A percentile compares a stretch with the other conserved stretches of the same genome.
Evolutionary conservation across 2,113 vertebrate species (phyloP).

Genomic region (Eolophus roseicapilla): DNA sequence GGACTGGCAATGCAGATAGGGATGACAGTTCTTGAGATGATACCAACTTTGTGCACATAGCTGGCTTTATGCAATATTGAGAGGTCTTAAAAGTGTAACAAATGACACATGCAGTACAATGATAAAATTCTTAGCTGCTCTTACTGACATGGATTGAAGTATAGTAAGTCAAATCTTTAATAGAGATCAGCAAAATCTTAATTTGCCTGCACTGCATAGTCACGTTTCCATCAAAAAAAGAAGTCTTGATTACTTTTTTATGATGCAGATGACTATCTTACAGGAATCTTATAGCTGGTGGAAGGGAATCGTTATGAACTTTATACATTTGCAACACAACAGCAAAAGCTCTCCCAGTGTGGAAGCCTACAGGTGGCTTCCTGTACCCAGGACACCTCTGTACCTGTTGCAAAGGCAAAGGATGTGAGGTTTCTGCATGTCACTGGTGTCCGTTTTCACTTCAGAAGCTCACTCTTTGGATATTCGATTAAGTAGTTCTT

Average conservation of each 20-base stretch:
- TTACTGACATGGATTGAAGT: background rate
- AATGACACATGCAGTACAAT: rapidly evolving
- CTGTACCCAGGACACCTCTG: background rate
- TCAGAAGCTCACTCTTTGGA: background rate
- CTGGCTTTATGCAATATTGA: background rate
- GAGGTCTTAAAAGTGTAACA: background rate
- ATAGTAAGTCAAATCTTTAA: background rate
- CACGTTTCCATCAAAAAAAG: rapidly evolving
- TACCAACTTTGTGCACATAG: background rate
- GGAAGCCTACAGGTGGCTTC: background rate
- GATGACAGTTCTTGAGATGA: background rate
- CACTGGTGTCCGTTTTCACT: rapidly evolving
- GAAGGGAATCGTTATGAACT: background rate
- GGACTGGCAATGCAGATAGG: background rate
- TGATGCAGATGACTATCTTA: background rate
- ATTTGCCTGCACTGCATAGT: background rate
- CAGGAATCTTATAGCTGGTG: background rate
- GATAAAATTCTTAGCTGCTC: background rate
- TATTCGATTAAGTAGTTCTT: background rate
- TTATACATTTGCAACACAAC: background rate
- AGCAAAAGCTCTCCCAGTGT: background rate
- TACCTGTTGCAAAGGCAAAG: background rate
- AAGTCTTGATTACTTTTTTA: background rate
- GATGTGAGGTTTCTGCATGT: background rate
- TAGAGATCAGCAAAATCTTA: background rate